These are phyloP conservation scores for Acanthosepion pharaonis DNA, from an alignment of 2,888 invertebrate species.

Conservation along the genomic window DNA sequence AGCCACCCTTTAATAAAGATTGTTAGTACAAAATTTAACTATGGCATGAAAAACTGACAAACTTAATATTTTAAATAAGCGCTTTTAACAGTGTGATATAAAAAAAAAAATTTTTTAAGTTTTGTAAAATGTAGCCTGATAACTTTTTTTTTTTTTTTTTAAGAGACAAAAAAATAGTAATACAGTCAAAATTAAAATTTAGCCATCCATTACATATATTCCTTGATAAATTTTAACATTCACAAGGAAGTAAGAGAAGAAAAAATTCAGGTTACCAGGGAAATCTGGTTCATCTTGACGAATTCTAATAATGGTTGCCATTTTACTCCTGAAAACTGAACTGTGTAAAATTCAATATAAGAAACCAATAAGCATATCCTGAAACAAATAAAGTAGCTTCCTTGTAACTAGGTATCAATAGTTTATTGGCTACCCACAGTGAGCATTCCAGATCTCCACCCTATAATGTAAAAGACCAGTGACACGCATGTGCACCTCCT, in stretches of 20 bases:
- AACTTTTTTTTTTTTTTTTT: too few relatives aligned
- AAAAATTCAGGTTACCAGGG: not conserved
- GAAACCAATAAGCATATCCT: not conserved
- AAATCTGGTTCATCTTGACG: not conserved
- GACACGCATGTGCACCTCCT: not conserved
- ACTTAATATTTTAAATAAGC: too few relatives aligned
- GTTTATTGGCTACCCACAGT: not conserved
- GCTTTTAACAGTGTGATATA: too few relatives aligned
- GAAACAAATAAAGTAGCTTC: not conserved
- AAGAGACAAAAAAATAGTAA: too few relatives aligned
- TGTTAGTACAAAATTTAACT: too few relatives aligned
- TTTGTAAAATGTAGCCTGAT: too few relatives aligned
- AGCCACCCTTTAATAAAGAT: too few relatives aligned
- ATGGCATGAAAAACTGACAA: too few relatives aligned
- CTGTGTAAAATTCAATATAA: not conserved
- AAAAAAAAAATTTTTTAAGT: too few relatives aligned
- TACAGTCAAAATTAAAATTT: too few relatives aligned
- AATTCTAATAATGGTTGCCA: not conserved
- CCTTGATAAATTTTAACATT: too few relatives aligned
- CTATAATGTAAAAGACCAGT: not conserved
- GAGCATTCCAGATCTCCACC: not conserved
- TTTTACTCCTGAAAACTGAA: not conserved
- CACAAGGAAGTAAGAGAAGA: not conserved
- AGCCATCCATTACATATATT: too few relatives aligned
- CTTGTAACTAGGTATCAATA: not conserved